Evolutionary conservation across 35 echinoderm and acorn worm genomes (phyloP).

Genomic region (Acanthaster planci): DNA sequence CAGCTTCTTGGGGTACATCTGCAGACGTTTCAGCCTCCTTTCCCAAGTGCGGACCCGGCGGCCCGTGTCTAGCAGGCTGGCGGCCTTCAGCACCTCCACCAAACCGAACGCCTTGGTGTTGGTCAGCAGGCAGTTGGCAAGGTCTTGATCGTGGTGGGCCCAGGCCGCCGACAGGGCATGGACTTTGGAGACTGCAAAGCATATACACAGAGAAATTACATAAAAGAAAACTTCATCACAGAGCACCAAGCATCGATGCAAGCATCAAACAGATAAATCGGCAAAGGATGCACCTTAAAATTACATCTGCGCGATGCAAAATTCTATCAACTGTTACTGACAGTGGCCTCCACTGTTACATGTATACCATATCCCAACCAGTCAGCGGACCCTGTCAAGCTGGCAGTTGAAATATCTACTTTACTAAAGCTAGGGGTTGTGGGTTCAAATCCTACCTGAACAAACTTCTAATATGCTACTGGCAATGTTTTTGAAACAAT

Average conservation of each 20-base stretch:
- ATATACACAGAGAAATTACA: neutral
- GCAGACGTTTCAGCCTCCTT: slow-evolving; percentile 20
- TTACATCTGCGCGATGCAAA: too few species aligned
- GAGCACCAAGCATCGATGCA: too few species aligned
- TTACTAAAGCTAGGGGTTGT: too few species aligned
- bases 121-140: slow-evolving; percentile 34
- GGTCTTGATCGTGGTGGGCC: slow-evolving; percentile 54
- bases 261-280: too few species aligned
- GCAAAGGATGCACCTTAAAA: too few species aligned
- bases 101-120: slow-evolving; percentile 51
- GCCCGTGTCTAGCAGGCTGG: slow-evolving; percentile 60
- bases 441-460: neutral
- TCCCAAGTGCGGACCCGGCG: slow-evolving; percentile 50
- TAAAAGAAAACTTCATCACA: neutral
- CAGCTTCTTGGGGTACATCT: slow-evolving; percentile 17
- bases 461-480: too few species aligned
- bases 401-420: too few species aligned
- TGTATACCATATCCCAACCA: too few species aligned
- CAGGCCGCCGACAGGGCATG: slow-evolving; percentile 54
- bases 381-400: too few species aligned
- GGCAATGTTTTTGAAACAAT: too few species aligned
- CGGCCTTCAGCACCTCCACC: slow-evolving; percentile 73
- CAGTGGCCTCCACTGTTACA: too few species aligned
- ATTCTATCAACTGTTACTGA: too few species aligned
- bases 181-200: neutral